Base-by-base conservation (phyloP, 1,140 invertebrate genomes). In the Proales similis region DNA sequence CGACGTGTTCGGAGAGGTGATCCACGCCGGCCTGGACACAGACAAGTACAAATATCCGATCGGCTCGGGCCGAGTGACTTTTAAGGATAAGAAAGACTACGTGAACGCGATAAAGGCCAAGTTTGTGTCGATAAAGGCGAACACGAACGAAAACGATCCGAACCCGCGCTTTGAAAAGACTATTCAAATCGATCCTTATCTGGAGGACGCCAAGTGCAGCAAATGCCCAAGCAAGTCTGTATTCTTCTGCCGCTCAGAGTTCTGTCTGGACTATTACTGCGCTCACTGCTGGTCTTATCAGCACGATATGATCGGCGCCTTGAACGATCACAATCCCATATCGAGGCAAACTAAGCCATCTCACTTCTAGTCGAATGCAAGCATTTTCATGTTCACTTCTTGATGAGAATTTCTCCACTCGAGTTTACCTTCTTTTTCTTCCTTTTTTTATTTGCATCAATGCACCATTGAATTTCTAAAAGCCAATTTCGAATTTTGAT, bases 11-110 rank as follows among this genome's bases (percentile, higher is more conserved):
- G 89, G 87, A 4, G 73, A 75, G 66, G 93, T 98, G 36, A 83
- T 94, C 29, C 95, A 93, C 76, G 88, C 90, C 66, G 90, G 88
- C 22, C 90, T 98, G 53, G 93, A 97, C 74, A 95, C 90, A 2
- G 93, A 97, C 72, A 95, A 94, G 75, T 83, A 89, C 76, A 96
- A 94, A 72, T 98, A 97, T 79, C 93, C 93, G 0, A 97, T 96
- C 73, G 93, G 75, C 74, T 96, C 91, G 5, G 93, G 88, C 0
- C 81, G 93, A 63, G 88, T 97, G 0, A 94, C 89, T 3, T 98
- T 97, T 77, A 86, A 85, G 74, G 90, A 86, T 72, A 81, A 83
- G 63, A 81, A 82, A 49, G 92, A 90, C 0, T 97, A 93, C 75
- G 85, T 90, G 79, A 88, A 86, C 69, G 94, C 94, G 22, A 85